Evolutionary conservation across 2,797 vertebrate species (phyloP).

Genomic region (Tamandua tetradactyla): DNA sequence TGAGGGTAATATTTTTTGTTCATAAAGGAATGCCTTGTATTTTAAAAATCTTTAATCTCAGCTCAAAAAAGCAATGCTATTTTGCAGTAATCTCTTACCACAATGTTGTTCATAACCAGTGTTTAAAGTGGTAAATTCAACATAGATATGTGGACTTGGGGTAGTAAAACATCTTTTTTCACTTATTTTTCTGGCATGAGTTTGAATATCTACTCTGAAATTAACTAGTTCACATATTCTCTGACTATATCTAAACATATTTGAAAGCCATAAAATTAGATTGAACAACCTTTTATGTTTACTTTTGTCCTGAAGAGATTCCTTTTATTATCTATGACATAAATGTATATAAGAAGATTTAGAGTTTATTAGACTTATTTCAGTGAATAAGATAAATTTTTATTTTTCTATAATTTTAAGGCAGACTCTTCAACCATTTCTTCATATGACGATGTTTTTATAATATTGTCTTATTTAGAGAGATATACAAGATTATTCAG

Average conservation of each 20-base stretch:
- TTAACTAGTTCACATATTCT: background rate
- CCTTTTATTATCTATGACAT: background rate
- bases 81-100: constrained; percentile 37
- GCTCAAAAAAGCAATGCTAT: constrained; percentile 33
- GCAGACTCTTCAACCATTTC: no score
- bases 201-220: constrained; percentile 30
- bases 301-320: constrained; percentile 15
- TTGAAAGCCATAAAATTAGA: constrained; percentile 53
- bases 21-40: background rate
- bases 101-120: background rate
- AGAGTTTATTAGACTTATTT: background rate
- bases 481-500: no score
- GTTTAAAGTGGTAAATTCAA: background rate
- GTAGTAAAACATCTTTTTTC: constrained; percentile 33
- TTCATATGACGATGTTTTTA: no score
- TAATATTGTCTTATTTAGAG: no score
- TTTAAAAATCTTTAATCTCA: constrained; percentile 19
- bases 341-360: background rate
- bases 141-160: constrained; percentile 6
- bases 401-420: no score
- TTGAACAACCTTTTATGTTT: constrained; percentile 2
- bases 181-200: constrained; percentile 36
- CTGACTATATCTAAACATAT: background rate
- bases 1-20: constrained; percentile 38
- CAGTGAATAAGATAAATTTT: background rate